phyloP scores from a whole-genome alignment of 2,113 vertebrate genomes.

The Charina bottae region DNA sequence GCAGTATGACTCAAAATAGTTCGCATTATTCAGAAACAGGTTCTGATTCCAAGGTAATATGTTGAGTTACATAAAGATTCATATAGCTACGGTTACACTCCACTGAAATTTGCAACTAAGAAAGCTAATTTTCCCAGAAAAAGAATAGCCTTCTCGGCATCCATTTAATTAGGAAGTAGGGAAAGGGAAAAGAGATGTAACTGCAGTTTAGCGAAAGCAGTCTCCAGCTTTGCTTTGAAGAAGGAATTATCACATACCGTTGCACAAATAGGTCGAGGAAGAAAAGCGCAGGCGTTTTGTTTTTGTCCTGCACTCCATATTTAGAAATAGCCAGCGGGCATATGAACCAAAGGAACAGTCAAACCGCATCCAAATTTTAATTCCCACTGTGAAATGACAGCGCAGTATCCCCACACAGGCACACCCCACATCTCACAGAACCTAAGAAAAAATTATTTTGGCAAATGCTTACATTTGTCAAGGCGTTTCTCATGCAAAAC shows the following conservation, averaged over 20 bases:
- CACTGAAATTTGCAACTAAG: too few species aligned
- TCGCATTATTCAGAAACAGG: neutral
- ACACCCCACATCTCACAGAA: too few species aligned
- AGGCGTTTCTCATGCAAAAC: neutral
- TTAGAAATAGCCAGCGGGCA: constrained; percentile 12
- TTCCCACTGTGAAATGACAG: rapidly evolving
- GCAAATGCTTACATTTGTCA: neutral
- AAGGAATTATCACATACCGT: constrained; percentile 61
- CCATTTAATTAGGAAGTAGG: neutral
- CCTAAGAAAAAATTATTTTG: neutral
- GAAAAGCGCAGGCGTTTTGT: constrained; percentile 8
- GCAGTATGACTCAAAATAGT: neutral
- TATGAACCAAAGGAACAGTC: neutral
- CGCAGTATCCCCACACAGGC: neutral
- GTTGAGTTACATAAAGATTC: neutral
- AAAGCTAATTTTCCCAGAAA: neutral
- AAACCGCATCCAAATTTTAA: neutral
- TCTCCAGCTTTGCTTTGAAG: constrained; percentile 48
- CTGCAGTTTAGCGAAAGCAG: neutral
- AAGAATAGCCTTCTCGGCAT: neutral
- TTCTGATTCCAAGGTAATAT: neutral
- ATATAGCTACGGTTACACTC: neutral
- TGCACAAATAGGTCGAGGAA: constrained; percentile 74
- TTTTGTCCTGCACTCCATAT: neutral
- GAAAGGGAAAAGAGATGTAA: neutral